Base-by-base conservation (phyloP, 2,888 invertebrate genomes). In the Caenorhabditis wallacei region DNA sequence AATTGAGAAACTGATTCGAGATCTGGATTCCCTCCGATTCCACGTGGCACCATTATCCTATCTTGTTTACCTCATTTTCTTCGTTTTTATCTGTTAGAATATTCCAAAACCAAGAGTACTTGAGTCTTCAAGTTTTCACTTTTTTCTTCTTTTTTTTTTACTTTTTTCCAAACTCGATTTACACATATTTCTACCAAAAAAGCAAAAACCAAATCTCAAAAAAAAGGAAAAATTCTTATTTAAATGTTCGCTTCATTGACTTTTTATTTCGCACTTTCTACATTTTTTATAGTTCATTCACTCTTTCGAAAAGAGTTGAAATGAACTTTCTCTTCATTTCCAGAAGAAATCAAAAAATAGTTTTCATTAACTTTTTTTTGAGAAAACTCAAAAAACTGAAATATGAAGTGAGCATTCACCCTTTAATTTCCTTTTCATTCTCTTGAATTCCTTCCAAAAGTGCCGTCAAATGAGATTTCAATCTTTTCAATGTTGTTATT, bases 101-200 rank as follows among this genome's bases (percentile, higher is more conserved):
- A 66, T 66, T 75, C 66, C 48, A 66, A 61, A 48, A 61, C 30
- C 30, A 57, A 56, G n/a, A n/a, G 35, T 46, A 56, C 70, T 70
- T 59, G 46, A 57, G 48, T 70, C 53, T 53, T 66, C 53, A 53
- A 66, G 53, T 66, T 66, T 66, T 64, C 51, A 26, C 48, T 51
- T 64, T 64, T 56, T 61, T 18, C 37, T 61, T 20, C 43, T 40
- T 46, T 16, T 24, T 46, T 40, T 59, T 43, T 48, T 56, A 40
- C 30, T 46, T 37, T 20, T 70, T 40, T 30, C 69, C 24, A 69
- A 70, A 70, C 57, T 48, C 59, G 20, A 70, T 70, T 70, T 70
- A 48, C 70, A 53, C 64, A 56, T 37, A 46, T 35, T 37, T 59
- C 35, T 43, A 30, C 72, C 24, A 35, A 3, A 22, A 51, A 51